A percentile compares a stretch with the other conserved stretches of the same genome.
These are phyloP conservation scores for Rhabdornis inornatus DNA, from an alignment of 2,113 vertebrate species.

Conservation along the genomic window DNA sequence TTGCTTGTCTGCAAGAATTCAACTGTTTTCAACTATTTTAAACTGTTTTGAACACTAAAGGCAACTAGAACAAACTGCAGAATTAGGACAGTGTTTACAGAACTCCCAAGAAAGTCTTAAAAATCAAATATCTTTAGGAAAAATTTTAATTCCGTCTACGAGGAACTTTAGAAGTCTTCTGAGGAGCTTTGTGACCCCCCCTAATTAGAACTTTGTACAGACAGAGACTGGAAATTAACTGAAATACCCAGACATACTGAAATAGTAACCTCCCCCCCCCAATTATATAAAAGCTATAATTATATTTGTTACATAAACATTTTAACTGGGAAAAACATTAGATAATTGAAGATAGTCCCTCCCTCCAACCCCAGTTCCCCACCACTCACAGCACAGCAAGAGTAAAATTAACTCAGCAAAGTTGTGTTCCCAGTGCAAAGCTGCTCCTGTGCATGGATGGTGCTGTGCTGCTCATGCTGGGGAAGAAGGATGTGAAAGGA, in stretches of 20 bases:
- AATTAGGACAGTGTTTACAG: slow-evolving; percentile 3
- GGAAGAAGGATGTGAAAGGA: background rate
- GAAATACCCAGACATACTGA: background rate
- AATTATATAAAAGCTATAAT: slow-evolving; percentile 37
- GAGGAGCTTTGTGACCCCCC: background rate
- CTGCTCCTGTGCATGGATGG: background rate
- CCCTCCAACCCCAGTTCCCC: background rate
- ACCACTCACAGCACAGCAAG: background rate
- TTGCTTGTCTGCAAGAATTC: background rate
- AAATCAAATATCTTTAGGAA: background rate
- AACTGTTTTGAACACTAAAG: slow-evolving; percentile 3
- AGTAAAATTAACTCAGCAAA: slow-evolving; percentile 9
- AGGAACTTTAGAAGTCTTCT: background rate
- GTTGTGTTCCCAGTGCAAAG: background rate
- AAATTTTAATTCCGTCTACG: background rate
- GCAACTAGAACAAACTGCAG: slow-evolving; percentile 36
- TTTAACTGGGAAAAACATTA: slow-evolving; percentile 17
- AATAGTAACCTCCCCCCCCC: background rate
- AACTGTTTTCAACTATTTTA: background rate
- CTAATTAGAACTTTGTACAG: background rate
- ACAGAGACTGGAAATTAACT: slow-evolving; percentile 18
- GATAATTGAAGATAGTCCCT: background rate
- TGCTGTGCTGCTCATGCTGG: background rate
- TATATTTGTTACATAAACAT: slow-evolving; percentile 41
- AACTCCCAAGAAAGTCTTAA: background rate